Conservation (phyloP, 2,888 invertebrate genomes). For the Melieria omissa region DNA sequence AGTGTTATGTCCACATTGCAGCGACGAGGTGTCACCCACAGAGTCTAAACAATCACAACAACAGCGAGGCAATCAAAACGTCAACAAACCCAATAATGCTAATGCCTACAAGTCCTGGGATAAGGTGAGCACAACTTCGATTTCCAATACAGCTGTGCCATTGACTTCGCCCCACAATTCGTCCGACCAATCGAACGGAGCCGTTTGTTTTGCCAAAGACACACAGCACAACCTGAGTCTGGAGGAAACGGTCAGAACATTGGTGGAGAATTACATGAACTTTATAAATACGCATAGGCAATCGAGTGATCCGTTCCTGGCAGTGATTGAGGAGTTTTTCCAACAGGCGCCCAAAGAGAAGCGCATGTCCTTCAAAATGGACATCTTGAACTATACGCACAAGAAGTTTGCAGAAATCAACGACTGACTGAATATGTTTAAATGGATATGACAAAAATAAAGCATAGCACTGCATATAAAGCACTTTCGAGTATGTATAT, state of each 20-base stretch:
- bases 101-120: too few species aligned
- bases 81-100: too few species aligned
- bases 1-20: too few species aligned
- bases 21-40: too few species aligned
- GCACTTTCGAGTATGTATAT: too few species aligned
- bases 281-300: conserved; percentile 21
- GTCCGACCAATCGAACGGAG: too few species aligned
- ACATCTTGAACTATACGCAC: conserved; percentile 18
- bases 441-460: background rate
- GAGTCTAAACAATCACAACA: too few species aligned
- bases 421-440: background rate
- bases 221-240: conserved; percentile 6
- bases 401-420: conserved; percentile 19
- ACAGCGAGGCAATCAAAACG: too few species aligned
- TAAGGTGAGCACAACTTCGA: too few species aligned
- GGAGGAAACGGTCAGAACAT: conserved; percentile 14
- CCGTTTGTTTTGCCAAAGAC: background rate
- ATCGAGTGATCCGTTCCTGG: conserved; percentile 17
- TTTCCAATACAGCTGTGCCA: too few species aligned
- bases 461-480: background rate
- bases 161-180: too few species aligned
- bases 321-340: conserved; percentile 21
- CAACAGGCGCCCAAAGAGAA: conserved; percentile 19
- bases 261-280: conserved; percentile 18
- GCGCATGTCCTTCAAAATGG: conserved; percentile 14